A percentile compares a stretch with the other conserved stretches of the same genome.
These are phyloP conservation scores for Mirounga angustirostris DNA, from an alignment of 2,113 vertebrate species.

Conservation along the genomic window DNA sequence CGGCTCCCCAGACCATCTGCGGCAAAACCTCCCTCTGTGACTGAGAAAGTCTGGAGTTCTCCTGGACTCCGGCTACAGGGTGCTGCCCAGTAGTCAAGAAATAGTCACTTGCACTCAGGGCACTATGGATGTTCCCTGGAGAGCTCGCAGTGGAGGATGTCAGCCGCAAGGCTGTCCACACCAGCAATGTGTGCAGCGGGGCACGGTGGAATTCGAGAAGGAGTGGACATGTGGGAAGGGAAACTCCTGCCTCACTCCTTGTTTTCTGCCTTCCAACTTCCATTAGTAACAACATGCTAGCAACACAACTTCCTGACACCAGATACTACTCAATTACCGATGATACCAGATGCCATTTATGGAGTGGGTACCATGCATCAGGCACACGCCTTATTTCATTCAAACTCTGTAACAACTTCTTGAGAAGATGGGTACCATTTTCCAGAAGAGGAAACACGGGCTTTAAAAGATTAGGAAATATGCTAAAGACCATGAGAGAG, in stretches of 20 bases:
- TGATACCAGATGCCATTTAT: neutral
- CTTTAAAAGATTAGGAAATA: constrained; percentile 1
- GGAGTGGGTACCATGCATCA: neutral
- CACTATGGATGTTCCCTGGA: neutral
- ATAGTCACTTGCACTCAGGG: neutral
- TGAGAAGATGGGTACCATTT: neutral
- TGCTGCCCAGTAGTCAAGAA: neutral
- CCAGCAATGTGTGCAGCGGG: neutral
- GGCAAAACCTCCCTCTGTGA: neutral
- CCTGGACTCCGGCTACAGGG: neutral
- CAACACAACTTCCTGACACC: neutral
- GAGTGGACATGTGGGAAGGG: neutral
- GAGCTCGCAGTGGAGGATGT: neutral
- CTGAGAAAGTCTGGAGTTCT: neutral
- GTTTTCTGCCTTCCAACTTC: neutral
- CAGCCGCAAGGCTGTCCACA: fast-evolving
- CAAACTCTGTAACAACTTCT: neutral
- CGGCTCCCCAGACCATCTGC: neutral
- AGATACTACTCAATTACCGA: neutral
- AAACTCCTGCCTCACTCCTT: neutral
- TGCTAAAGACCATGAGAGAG: neutral
- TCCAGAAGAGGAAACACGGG: neutral
- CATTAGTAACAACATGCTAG: neutral
- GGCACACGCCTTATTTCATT: neutral
- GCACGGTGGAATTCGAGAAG: neutral